Evolutionary conservation across 2,888 invertebrate species (phyloP), one percentile per base, ranked within the genome.

Genomic region (Diarsia rubi): DNA sequence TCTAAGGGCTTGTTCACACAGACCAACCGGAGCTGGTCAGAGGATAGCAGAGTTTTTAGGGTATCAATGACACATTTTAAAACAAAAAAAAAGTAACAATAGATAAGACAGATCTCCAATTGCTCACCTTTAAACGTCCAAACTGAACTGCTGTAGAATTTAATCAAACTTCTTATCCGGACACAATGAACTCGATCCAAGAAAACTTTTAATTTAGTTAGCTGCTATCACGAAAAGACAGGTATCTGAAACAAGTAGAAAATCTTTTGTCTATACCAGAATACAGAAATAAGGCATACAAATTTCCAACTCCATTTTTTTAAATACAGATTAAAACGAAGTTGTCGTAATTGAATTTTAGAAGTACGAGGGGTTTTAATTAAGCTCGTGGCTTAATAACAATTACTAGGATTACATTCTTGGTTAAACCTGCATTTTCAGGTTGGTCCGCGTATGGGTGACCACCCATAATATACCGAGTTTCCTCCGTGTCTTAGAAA

Each of bases 191-290:
- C 78, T 44, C 68, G 75, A 83, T 81, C 72, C 77, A 63, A 70
- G 78, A 69, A 85, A 86, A 86, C 82, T 87, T 88, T 86, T 84
- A 85, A 86, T 85, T 88, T 82, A 82, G 80, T 84, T 86, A 78
- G 79, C 81, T 77, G 69, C 71, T 86, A 84, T 85, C 86, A 78
- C 75, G 80, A 81, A 75, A 78, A 72, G 83, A 80, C 82, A 75
- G 82, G 78, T 88, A 89, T 81, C 90, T 90, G 90, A 75, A 90
- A 90, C 89, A 90, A 91, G 75, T 66, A 45, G 73, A 85, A 66
- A 72, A 79, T 66, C 70, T 77, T 79, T 82, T 79, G 84, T 86
- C 73, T 71, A 81, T 78, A 79, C 80, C 47, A 73, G 66, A 78
- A 77, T 64, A 75, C 62, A 73, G 78, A 73, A 80, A 75, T 71